These are phyloP conservation scores for Actenoides lindsayi DNA, from an alignment of 2,113 vertebrate genomes.

Conservation along the genomic window DNA sequence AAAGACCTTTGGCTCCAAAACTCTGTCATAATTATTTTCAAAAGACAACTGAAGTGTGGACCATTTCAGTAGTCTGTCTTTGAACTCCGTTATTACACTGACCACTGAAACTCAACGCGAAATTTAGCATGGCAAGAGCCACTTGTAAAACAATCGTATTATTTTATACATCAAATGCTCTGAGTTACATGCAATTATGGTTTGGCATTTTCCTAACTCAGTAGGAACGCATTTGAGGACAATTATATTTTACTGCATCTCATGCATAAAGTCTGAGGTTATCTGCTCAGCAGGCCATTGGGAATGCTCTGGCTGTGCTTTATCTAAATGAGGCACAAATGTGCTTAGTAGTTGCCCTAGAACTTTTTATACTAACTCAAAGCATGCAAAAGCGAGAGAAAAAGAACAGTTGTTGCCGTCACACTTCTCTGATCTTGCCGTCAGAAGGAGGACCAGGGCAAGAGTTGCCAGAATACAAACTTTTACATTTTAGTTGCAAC, in stretches of 20 bases:
- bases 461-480: background rate
- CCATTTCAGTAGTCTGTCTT: conserved; percentile 5
- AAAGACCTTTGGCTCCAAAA: conserved; percentile 59
- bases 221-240: conserved; percentile 7
- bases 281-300: conserved; percentile 38
- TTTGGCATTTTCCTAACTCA: conserved; percentile 48
- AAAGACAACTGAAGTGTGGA: conserved; percentile 42
- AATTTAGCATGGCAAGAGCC: conserved; percentile 60
- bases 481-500: background rate
- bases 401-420: background rate
- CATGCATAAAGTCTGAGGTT: conserved; percentile 40
- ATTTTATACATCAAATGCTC: conserved; percentile 53
- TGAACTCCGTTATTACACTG: background rate
- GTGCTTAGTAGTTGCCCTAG: background rate
- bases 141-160: conserved; percentile 29
- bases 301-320: background rate
- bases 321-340: conserved; percentile 25
- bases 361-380: background rate
- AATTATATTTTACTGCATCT: conserved; percentile 47
- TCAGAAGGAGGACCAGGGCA: background rate
- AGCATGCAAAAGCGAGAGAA: background rate
- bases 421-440: background rate
- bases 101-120: conserved; percentile 43
- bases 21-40: background rate
- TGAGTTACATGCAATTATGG: conserved; percentile 42